Conservation (phyloP, 2,113 vertebrate species). For the Etia nguti region DNA sequence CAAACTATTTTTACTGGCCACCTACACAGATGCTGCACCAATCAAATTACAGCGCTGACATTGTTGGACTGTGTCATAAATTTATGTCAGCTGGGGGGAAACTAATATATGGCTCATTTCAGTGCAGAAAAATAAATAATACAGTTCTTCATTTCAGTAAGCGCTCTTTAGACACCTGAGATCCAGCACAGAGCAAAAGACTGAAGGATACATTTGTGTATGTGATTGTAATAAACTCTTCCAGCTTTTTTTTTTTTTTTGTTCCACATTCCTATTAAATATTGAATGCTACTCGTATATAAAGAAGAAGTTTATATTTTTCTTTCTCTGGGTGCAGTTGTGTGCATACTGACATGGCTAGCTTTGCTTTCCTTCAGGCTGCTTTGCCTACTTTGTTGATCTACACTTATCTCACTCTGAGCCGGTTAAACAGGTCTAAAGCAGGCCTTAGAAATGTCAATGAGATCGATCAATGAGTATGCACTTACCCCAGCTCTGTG, state of each 20-base stretch:
- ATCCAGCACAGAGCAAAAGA: background rate
- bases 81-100: background rate
- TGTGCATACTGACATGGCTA: background rate
- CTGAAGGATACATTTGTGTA: background rate
- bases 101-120: background rate
- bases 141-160: background rate
- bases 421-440: background rate
- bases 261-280: background rate
- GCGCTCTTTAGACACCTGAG: background rate
- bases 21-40: background rate
- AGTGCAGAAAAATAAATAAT: background rate
- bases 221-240: background rate
- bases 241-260: background rate
- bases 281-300: background rate
- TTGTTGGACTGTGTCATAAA: background rate
- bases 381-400: background rate
- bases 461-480: background rate
- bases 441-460: background rate
- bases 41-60: background rate
- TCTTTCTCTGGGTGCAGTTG: background rate
- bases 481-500: background rate
- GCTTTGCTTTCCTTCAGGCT: background rate
- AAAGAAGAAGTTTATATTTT: background rate
- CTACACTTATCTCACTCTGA: background rate
- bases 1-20: background rate